Base-by-base conservation (phyloP, 2,888 invertebrate species). In the Coelopa pilipes region DNA sequence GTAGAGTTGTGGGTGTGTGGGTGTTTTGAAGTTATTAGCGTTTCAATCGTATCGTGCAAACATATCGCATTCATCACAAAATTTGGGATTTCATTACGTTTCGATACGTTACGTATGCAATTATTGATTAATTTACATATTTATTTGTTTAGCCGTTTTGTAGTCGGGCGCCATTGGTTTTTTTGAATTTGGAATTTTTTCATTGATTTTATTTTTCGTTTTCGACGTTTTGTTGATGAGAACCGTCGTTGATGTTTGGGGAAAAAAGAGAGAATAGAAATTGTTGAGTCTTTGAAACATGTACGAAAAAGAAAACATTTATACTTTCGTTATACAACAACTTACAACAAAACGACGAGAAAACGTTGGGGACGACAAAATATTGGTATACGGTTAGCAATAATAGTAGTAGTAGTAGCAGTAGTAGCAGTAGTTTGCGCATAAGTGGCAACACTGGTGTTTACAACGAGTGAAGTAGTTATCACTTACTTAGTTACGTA, bases 141-240 rank as follows among this genome's bases (percentile, higher is more conserved):
- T 63, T 71, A 83, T 82, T 83, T 83, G 82, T 84, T 82, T 72
- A 79, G 82, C 83, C 84, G 82, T 79, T 81, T 76, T 80, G 76
- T 76, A 76, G 75, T 78, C 72, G 75, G 66, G 60, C 76, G 68
- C 55, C 72, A 71, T 70, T 19, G n/a, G 21, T 70, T 60, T 73
- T 74, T 69, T 74, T 53, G 50, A 70, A 62, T 46, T 74, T 68
- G 55, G 13, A 75, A 73, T 72, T 72, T 76, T 70, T 75, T 63
- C 50, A 10, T 45, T 62, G 19, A 17, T 53, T 19, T 67, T 62
- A 21, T 66, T 66, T 73, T 62, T 72, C 19, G 17, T 55, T 71
- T 45, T 53, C 24, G 66, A 46, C 19, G 47, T 62, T 34, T 60
- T 59, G 57, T 60, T 60, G 45, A 19, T 60, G 49, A 7, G 46